Evolutionary conservation across 2,888 invertebrate genomes (phyloP), one percentile per base, ranked within the genome.

Genomic region (Bellardia bayeri): DNA sequence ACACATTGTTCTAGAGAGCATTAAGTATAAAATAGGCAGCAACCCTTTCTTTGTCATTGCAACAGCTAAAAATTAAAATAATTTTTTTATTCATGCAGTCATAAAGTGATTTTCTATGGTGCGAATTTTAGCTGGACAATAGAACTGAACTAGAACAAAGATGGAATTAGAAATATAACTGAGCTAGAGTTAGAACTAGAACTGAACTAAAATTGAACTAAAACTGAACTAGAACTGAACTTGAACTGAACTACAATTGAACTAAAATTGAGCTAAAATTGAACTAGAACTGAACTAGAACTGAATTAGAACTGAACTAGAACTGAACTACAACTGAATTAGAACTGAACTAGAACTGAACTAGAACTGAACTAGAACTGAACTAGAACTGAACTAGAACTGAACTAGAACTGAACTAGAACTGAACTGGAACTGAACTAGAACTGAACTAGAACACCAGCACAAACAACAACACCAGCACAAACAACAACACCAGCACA

Each of bases 31-130:
- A 64, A 72, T 45, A 14, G 16, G 54, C 63, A 37, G 37, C 76
- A 85, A 86, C 86, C 86, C 86, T 82, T 80, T 75, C 40, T 9
- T 64, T 63, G 40, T 33, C 16, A 69, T 61, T 66, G 30, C 61
- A 51, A 54, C 16, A 63, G 49, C 49, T 37, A 51, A 61, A 79
- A 80, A 51, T 49, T 76, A 16, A 82, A 76, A 76, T 83, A 69
- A 71, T 16, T 69, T 69, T 76, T 54, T 69, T 81, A 64, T 45
- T 71, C 37, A 37, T n/a, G 79, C 58, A 61, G 23, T 49, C 40
- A 42, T 40, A 6, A 68, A 40, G 11, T 37, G 51, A 63, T 37
- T 64, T 42, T n/a, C 6, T 66, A n/a, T 45, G 54, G 56, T 64
- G 30, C 14, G 0, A 64, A 61, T 11, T 61, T 30, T 72, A 1